A percentile compares a stretch with the other conserved stretches of the same genome.
phyloP scores from a whole-genome alignment of 2,113 vertebrate species.

The Manacus vitellinus region DNA sequence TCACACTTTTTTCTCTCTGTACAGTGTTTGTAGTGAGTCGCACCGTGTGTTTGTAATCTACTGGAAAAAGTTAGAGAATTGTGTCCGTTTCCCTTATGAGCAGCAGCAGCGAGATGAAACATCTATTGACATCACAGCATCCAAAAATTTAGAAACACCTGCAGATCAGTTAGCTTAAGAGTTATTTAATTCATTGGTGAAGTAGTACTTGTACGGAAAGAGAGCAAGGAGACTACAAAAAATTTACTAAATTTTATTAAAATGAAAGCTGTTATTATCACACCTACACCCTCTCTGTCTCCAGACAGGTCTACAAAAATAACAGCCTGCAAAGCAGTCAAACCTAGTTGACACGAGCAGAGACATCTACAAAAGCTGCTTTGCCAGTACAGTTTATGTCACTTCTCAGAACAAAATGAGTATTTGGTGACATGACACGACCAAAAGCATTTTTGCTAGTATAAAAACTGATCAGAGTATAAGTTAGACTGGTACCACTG shows the following conservation, averaged over 20 bases:
- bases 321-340: conserved; percentile 9
- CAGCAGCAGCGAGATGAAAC: not conserved
- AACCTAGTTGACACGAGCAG: not conserved
- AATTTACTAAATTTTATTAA: not conserved
- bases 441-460: not conserved
- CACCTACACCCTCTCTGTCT: conserved; percentile 5
- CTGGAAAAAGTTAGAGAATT: not conserved
- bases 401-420: not conserved
- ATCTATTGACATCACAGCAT: not conserved
- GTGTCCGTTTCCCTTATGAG: not conserved
- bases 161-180: not conserved
- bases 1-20: not conserved
- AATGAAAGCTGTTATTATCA: conserved; percentile 43
- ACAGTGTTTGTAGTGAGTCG: not conserved
- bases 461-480: not conserved
- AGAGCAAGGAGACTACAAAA: conserved; percentile 19
- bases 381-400: not conserved
- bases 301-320: conserved; percentile 38
- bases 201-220: not conserved
- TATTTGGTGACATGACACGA: not conserved
- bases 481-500: not conserved
- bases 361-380: conserved; percentile 25
- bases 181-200: not conserved
- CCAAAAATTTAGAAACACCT: not conserved
- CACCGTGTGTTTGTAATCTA: not conserved